A percentile compares a stretch with the other conserved stretches of the same genome.
Evolutionary conservation across 2,113 vertebrate species (phyloP).

Genomic region (Lophochroa leadbeateri): DNA sequence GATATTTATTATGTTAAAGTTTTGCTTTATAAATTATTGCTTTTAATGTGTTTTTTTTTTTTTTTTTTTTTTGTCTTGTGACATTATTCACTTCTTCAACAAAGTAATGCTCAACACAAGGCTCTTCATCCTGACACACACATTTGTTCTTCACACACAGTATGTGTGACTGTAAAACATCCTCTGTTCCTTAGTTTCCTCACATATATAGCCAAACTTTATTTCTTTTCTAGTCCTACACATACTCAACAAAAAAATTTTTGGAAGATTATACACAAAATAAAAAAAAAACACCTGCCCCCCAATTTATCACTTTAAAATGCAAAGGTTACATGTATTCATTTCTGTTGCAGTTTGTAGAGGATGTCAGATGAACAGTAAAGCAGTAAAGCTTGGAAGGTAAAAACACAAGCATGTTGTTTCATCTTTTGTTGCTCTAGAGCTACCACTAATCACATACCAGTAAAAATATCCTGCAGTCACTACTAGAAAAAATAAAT

Average conservation of each 20-base stretch:
- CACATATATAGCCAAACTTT: neutral
- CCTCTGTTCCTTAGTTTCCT: neutral
- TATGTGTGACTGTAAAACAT: neutral
- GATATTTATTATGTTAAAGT: too few relatives aligned
- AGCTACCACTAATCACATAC: neutral
- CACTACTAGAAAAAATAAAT: neutral
- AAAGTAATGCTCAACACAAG: neutral
- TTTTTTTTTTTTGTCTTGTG: neutral
- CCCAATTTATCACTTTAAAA: neutral
- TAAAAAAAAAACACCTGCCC: neutral
- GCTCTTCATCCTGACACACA: neutral
- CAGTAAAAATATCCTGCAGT: neutral
- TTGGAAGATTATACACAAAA: neutral
- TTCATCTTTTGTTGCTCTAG: neutral
- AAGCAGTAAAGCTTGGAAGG: neutral
- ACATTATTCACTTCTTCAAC: neutral
- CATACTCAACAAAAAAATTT: neutral
- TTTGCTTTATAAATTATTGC: too few relatives aligned
- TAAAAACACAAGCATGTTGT: neutral
- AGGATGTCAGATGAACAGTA: neutral
- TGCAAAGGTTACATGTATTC: neutral
- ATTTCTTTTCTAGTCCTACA: neutral
- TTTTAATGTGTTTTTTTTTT: too few relatives aligned
- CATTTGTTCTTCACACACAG: neutral
- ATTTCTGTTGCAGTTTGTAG: neutral